These are phyloP conservation scores for Melanargia galathea DNA, from an alignment of 2,888 invertebrate species.

Conservation along the genomic window DNA sequence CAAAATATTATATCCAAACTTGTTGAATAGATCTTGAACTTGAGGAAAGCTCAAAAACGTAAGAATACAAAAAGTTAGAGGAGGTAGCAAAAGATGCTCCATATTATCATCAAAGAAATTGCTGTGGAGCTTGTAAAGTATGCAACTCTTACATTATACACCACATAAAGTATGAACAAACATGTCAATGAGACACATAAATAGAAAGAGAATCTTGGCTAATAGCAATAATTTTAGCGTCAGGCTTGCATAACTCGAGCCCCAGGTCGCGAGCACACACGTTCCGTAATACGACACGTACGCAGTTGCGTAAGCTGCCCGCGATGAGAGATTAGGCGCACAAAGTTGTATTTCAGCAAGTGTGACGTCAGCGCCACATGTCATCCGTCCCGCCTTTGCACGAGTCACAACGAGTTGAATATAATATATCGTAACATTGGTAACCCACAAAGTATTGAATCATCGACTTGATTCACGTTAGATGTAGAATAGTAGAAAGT, in stretches of 20 bases:
- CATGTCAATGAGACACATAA: conserved; percentile 28
- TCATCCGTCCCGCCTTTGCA: conserved; percentile 2
- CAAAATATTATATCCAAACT: too few relatives aligned
- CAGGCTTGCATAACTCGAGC: conserved; percentile 25
- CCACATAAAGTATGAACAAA: conserved; percentile 10
- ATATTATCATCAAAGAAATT: neutral
- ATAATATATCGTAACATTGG: too few relatives aligned
- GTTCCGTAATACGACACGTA: conserved; percentile 28
- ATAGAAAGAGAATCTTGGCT: conserved; percentile 27
- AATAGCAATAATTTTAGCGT: conserved; percentile 32
- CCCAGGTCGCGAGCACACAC: conserved; percentile 6
- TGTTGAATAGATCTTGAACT: too few relatives aligned
- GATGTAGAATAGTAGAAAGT: neutral
- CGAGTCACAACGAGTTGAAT: neutral
- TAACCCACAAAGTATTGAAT: neutral
- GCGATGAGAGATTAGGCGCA: conserved; percentile 14
- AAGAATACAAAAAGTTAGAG: too few relatives aligned
- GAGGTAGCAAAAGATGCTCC: too few relatives aligned
- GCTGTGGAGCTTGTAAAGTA: neutral
- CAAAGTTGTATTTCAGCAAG: conserved; percentile 3
- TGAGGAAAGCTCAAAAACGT: too few relatives aligned
- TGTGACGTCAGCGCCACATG: conserved; percentile 12
- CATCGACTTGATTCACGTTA: neutral
- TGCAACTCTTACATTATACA: conserved; percentile 15
- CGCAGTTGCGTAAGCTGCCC: conserved; percentile 27